A percentile compares a stretch with the other conserved stretches of the same genome.
phyloP scores from a whole-genome alignment of 2,888 invertebrate species.

The Zootermopsis nevadensis region DNA sequence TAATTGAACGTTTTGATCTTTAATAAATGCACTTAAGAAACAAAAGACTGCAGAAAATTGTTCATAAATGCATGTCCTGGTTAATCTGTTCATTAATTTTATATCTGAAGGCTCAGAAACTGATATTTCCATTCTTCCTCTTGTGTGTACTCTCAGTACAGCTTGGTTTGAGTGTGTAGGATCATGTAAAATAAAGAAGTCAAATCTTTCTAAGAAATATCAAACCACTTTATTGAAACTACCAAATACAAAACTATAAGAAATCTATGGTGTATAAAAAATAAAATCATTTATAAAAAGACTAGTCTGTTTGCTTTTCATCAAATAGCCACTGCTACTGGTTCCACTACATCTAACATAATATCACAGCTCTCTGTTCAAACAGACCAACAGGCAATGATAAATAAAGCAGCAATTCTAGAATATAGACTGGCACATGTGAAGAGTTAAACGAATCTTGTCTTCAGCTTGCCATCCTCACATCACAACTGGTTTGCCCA shows the following conservation, averaged over 20 bases:
- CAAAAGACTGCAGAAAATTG: too few relatives aligned
- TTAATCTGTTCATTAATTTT: too few relatives aligned
- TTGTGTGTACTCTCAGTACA: too few relatives aligned
- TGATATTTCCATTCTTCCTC: too few relatives aligned
- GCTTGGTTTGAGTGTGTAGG: not conserved
- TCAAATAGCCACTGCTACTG: not conserved
- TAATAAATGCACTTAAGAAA: too few relatives aligned
- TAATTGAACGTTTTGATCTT: too few relatives aligned
- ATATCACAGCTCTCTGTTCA: slow-evolving; percentile 11
- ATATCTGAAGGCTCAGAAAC: too few relatives aligned
- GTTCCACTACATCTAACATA: not conserved
- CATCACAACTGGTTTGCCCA: slow-evolving; percentile 48
- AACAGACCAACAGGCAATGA: not conserved
- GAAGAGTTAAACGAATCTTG: not conserved
- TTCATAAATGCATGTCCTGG: too few relatives aligned
- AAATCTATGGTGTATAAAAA: not conserved
- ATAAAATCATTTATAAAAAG: not conserved
- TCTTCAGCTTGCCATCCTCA: not conserved
- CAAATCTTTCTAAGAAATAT: slow-evolving; percentile 44
- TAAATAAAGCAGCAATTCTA: not conserved
- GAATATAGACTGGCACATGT: not conserved
- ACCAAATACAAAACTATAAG: not conserved
- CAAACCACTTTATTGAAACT: slow-evolving; percentile 47
- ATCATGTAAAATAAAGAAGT: slow-evolving; percentile 44
- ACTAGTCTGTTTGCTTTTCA: not conserved